A percentile compares a stretch with the other conserved stretches of the same genome.
Evolutionary conservation across 2,888 invertebrate species (phyloP).

Genomic region (Diploptera punctata): DNA sequence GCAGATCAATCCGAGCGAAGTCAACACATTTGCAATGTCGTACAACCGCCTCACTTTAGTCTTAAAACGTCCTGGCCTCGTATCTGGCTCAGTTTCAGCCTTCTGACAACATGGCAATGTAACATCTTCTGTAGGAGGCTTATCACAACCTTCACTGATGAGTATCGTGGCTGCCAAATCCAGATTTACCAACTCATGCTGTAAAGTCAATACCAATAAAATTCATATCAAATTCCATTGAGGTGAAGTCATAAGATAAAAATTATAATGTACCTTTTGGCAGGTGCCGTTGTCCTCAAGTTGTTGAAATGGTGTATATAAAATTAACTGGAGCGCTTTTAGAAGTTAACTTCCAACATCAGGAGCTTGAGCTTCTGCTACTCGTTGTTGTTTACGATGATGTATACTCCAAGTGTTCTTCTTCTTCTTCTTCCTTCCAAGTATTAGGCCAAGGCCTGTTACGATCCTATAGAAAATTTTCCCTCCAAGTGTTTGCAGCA

Average conservation of each 20-base stretch:
- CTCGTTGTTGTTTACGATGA: no score
- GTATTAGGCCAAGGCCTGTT: no score
- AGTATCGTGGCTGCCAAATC: constrained; percentile 72
- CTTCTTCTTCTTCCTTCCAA: no score
- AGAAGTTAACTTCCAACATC: not conserved
- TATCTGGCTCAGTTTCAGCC: constrained; percentile 51
- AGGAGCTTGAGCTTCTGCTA: not conserved
- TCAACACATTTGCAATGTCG: constrained; percentile 80
- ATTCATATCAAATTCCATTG: no score
- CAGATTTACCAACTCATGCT: constrained; percentile 69
- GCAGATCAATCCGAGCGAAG: constrained; percentile 73
- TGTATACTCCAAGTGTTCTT: no score
- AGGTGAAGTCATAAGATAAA: no score
- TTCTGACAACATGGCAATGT: constrained; percentile 48
- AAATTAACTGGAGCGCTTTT: no score
- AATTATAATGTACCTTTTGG: no score
- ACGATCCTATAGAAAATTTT: no score
- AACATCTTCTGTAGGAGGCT: not conserved
- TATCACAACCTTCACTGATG: constrained; percentile 55
- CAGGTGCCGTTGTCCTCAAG: no score
- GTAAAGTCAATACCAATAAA: constrained; percentile 49
- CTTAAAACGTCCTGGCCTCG: constrained; percentile 53
- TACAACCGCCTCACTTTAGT: constrained; percentile 76
- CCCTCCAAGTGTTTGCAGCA: no score
- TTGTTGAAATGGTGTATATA: no score